Evolutionary conservation across 2,113 vertebrate genomes (phyloP).

Genomic region (Prolemur simus): DNA sequence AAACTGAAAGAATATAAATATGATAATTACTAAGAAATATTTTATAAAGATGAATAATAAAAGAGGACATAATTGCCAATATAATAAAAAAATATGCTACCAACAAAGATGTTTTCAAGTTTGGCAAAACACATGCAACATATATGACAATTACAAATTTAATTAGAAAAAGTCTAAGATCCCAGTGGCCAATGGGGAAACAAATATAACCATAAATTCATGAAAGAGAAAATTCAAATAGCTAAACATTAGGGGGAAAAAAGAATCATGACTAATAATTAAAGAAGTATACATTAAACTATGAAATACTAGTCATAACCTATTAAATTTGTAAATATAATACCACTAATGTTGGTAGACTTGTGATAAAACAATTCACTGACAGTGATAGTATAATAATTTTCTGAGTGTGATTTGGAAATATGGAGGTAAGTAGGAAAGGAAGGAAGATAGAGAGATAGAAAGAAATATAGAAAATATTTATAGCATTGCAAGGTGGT

Average conservation of each 20-base stretch:
- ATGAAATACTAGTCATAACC: not conserved
- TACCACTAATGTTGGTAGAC: not conserved
- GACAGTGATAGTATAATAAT: not conserved
- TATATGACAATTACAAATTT: not conserved
- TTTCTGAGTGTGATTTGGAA: not conserved
- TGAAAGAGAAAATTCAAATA: not conserved
- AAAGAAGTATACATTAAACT: not conserved
- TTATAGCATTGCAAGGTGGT: not conserved
- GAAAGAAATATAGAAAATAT: not conserved
- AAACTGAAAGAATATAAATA: not conserved
- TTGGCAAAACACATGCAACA: not conserved
- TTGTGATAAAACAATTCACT: not conserved
- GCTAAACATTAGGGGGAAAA: too few species aligned
- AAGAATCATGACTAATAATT: not conserved
- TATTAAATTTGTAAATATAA: not conserved
- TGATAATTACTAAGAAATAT: not conserved
- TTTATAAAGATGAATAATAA: not conserved
- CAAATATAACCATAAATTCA: not conserved
- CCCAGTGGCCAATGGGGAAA: not conserved
- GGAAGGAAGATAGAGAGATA: not conserved
- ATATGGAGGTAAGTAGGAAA: not conserved
- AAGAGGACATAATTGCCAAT: not conserved
- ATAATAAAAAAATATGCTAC: constrained; percentile 20
- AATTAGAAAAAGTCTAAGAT: constrained; percentile 21
- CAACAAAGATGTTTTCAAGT: not conserved